phyloP scores from a whole-genome alignment of 1,140 invertebrate species.

The Apis mellifera region DNA sequence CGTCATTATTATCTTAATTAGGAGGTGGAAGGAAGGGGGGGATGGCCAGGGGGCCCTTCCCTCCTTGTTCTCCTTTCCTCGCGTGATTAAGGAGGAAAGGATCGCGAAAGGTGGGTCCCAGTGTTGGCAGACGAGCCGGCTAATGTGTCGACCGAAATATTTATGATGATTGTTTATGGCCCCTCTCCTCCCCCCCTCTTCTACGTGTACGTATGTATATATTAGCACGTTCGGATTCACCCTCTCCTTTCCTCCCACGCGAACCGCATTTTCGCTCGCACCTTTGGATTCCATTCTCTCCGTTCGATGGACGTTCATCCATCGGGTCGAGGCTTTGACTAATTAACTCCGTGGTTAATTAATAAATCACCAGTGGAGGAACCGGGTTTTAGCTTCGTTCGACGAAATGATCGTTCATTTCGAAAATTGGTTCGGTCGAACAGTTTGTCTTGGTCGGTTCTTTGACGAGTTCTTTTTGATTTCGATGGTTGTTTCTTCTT shows the following conservation, averaged over 20 bases:
- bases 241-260: conserved; percentile 3
- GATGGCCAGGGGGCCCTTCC: conserved; percentile 28
- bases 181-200: too few species aligned
- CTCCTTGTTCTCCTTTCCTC: conserved; percentile 33
- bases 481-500: too few species aligned
- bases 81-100: conserved; percentile 64
- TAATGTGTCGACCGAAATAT: conserved; percentile 80
- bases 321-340: conserved; percentile 47
- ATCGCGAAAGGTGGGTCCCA: conserved; percentile 61
- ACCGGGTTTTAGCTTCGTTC: not conserved
- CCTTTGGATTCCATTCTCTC: not conserved
- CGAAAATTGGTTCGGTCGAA: not conserved
- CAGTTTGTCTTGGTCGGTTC: not conserved
- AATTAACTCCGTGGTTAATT: conserved; percentile 63
- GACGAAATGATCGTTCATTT: not conserved
- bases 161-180: conserved; percentile 80
- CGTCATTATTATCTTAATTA: conserved; percentile 65
- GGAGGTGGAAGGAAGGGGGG: conserved; percentile 49
- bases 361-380: conserved; percentile 48
- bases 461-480: too few species aligned
- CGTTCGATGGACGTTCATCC: conserved; percentile 24
- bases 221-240: conserved; percentile 73
- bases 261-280: not conserved
- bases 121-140: conserved; percentile 75
- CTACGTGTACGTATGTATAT: conserved; percentile 64